Evolutionary conservation across 2,113 vertebrate species (phyloP).

Genomic region (Muntiacus reevesi): DNA sequence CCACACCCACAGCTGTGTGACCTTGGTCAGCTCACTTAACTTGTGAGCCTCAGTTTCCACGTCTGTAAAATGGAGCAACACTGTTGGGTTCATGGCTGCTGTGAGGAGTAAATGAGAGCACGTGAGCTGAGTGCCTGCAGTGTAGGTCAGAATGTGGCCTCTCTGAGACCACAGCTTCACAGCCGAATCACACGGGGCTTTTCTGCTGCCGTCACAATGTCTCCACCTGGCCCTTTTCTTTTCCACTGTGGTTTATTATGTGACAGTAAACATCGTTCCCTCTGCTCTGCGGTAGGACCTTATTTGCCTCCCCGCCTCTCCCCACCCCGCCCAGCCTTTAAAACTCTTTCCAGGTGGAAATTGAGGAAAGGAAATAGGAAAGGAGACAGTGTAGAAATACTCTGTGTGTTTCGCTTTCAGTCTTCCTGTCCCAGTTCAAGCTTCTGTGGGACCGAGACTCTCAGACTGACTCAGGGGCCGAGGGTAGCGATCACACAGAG

Average conservation of each 20-base stretch:
- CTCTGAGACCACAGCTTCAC: background rate
- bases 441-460: constrained; percentile 80
- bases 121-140: fast-evolving
- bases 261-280: background rate
- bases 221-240: background rate
- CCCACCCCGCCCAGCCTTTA: background rate
- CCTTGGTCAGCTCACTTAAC: background rate
- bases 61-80: background rate
- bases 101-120: background rate
- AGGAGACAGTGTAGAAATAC: background rate
- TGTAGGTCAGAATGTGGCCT: fast-evolving
- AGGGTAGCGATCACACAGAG: background rate
- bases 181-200: background rate
- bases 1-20: fast-evolving
- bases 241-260: background rate
- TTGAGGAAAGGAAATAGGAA: too few relatives aligned
- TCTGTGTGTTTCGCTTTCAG: constrained; percentile 71
- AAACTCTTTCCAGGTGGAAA: too few relatives aligned
- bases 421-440: constrained; percentile 90
- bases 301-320: background rate
- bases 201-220: fast-evolving
- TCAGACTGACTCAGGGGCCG: background rate
- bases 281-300: background rate
- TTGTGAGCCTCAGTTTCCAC: background rate
- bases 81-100: fast-evolving